Evolutionary conservation across 2,113 vertebrate species (phyloP), one percentile per base, ranked within the genome.

Genomic region (Malaclemys terrapin): DNA sequence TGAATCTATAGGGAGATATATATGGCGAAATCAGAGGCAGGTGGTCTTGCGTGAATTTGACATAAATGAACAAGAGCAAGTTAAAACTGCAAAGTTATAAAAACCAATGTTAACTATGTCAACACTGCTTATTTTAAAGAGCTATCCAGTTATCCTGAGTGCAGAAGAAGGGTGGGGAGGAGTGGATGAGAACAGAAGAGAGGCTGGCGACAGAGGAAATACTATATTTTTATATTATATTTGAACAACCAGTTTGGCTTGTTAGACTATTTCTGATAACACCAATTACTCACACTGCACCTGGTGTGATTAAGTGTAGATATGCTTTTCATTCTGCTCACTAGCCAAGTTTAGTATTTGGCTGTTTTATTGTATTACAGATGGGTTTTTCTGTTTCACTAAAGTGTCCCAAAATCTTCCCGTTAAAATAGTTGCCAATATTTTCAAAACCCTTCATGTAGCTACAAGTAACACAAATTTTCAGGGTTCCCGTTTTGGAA

Each of bases 61-160:
- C 85, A 85, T 56, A 91, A 83, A 81, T 72, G 76, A 89, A 88
- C 27, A 29, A 88, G 10, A 12, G 12, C 80, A 53, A n/a, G 35
- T n/a, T 81, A 38, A 56, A 65, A 65, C 3, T 6, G 13, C 62
- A 35, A 8, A 38, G 5, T 24, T 93, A 13, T 4, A 54, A 80
- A 96, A 83, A 1, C 35, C 96, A 84, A 84, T 91, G 91, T 62
- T 91, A 47, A 1, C 82, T 89, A 19, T 88, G 53, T 72, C 62
- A 88, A 65, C n/a, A 16, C 53, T 92, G 86, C 89, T 90, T 24
- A 38, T 47, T 35, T 31, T 50, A 56, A 75, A 90, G 76, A 52
- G 47, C 12, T 20, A 9, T 38, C 69, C 16, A 85, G 47, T 50
- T 94, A 82, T 80, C 20, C 8, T 5, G 83, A 94, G 75, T 29